Evolutionary conservation across 2,888 invertebrate genomes (phyloP), one percentile per base, ranked within the genome.

Genomic region (Azorinus chamasolen): DNA sequence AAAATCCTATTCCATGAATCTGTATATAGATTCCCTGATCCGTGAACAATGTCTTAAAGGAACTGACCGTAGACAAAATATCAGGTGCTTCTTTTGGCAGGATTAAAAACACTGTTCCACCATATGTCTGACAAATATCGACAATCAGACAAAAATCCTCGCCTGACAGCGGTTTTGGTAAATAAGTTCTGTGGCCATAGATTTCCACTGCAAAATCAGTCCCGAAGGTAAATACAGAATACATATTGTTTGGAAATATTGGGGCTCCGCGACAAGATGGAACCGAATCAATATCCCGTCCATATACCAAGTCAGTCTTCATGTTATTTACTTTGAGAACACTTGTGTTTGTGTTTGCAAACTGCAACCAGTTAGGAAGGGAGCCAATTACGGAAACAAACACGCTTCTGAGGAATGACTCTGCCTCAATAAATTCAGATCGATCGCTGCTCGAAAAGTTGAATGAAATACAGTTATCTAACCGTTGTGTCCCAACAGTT

Each of bases 111-210:
- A 79, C 48, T 10, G 74, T 53, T 4, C 71, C 70, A 4, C 74
- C 74, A 45, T 43, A 43, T 16, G 59, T 63, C 5, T 74, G 66
- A 18, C 79, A 79, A 20, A 74, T 58, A 48, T 79, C 79, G 16
- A 63, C 50, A 20, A 79, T 79, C 1, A 79, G 27, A 45, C 79
- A 79, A 41, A 74, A 74, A 18, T 79, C 62, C 10, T 57, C 45
- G 5, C 48, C 50, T 2, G 16, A 25, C 22, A 71, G 14, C n/a
- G 63, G 54, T 18, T 61, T 53, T 6, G 73, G 73, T n/a, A 79
- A 25, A 14, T 46, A 43, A 18, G 70, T 53, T 20, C 46, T 48
- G 20, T 58, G 24, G 14, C 66, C 74, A 25, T 71, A 68, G 10
- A 79, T 22, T 43, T 50, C 48, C 2, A 79, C 32, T 0, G 46